Evolutionary conservation across 2,888 invertebrate genomes (phyloP).

Genomic region (Coelinius sp.): DNA sequence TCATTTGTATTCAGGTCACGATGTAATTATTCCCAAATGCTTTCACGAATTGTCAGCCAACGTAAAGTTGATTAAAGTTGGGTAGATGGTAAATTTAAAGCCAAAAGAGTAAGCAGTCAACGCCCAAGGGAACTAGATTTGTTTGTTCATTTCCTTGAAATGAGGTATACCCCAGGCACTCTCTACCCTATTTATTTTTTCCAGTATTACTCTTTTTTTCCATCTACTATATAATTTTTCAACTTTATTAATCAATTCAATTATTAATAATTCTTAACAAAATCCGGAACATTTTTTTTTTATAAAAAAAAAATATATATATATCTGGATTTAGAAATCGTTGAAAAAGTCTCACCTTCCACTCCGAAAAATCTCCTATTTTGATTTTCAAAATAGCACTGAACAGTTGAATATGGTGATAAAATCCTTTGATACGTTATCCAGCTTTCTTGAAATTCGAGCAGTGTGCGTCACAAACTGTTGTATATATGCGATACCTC

Average conservation of each 20-base stretch:
- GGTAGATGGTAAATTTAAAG: not conserved
- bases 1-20: not conserved
- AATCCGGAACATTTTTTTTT: too few relatives aligned
- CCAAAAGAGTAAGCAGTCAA: not conserved
- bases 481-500: slow-evolving; percentile 10
- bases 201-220: not conserved
- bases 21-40: not conserved
- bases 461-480: not conserved
- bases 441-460: not conserved
- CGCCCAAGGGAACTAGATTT: not conserved
- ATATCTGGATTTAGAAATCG: too few relatives aligned
- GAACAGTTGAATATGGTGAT: too few relatives aligned
- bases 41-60: not conserved
- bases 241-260: too few relatives aligned
- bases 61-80: not conserved
- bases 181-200: not conserved
- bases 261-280: too few relatives aligned
- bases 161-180: not conserved
- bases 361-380: not conserved
- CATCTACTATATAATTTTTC: not conserved
- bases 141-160: slow-evolving; percentile 19
- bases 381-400: not conserved
- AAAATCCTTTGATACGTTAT: slow-evolving; percentile 31
- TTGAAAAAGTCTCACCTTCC: too few relatives aligned
- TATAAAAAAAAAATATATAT: too few relatives aligned